Percentiles rank a stretch among this genome's conserved stretches.
phyloP scores from a whole-genome alignment of 2,888 invertebrate species.

The Molanna angustata region DNA sequence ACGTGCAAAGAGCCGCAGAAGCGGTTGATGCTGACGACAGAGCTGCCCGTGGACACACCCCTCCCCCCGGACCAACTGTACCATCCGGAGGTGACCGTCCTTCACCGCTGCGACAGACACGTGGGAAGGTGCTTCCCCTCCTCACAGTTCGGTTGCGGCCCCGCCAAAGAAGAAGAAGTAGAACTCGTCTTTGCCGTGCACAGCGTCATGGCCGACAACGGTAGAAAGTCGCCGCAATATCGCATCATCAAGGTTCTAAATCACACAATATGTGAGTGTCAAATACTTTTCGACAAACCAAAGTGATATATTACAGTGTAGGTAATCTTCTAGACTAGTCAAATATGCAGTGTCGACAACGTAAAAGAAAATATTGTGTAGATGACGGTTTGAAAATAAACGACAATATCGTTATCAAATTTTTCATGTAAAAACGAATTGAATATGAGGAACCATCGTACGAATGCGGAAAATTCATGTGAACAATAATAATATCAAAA shows the following conservation, averaged over 20 bases:
- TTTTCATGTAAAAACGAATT: too few relatives aligned
- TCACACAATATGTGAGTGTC: slow-evolving; percentile 14
- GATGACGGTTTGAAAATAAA: too few relatives aligned
- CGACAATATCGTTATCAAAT: too few relatives aligned
- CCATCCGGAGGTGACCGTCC: slow-evolving; percentile 15
- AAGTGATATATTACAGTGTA: too few relatives aligned
- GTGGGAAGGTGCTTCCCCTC: slow-evolving; percentile 2
- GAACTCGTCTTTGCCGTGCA: slow-evolving; percentile 5
- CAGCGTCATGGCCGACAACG: neutral
- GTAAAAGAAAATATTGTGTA: too few relatives aligned
- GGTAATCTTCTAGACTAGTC: too few relatives aligned
- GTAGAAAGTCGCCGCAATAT: neutral
- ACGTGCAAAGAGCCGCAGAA: slow-evolving; percentile 11
- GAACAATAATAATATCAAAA: too few relatives aligned
- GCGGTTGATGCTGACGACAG: too few relatives aligned
- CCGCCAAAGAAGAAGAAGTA: slow-evolving; percentile 2
- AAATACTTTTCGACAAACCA: slow-evolving; percentile 4
- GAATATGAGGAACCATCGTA: too few relatives aligned
- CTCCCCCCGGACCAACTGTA: slow-evolving; percentile 12
- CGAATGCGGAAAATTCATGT: too few relatives aligned
- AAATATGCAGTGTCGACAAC: too few relatives aligned
- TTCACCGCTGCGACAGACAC: slow-evolving; percentile 13
- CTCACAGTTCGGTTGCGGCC: slow-evolving; percentile 8
- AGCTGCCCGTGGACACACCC: slow-evolving; percentile 5
- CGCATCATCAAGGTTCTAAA: slow-evolving; percentile 1